Base-by-base conservation (phyloP, 1,140 invertebrate genomes). In the Theocolax elegans region DNA sequence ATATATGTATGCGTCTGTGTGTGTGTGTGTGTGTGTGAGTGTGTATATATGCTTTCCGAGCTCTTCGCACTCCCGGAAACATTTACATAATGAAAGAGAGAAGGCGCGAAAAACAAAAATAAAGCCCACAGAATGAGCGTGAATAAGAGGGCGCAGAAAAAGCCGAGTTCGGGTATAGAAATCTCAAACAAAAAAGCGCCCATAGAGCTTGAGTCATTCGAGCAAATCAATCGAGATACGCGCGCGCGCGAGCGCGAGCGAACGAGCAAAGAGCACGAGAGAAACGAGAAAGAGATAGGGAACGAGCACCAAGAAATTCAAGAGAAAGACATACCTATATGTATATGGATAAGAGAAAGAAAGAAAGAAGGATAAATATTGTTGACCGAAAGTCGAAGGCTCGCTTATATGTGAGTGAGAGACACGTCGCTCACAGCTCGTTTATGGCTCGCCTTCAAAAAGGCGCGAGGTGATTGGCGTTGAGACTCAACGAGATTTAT, bases 401-500 rank as follows among this genome's bases (percentile, higher is more conserved):
- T n/a, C n/a, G n/a, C n/a, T n/a, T n/a, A n/a, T n/a, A n/a, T n/a
- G n/a, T n/a, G n/a, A n/a, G n/a, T n/a, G n/a, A 60, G 17, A 49
- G n/a, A 35, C 68, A 72, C 72, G 76, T 73, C 70, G 72, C 64
- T 72, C 59, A 72, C 56, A 65, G 71, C 72, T 69, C 69, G 72
- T 76, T 77, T 76, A 69, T 62, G 44, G 35, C 3, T 44, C 13
- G 51, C 64, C n/a, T 62, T 7, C 29, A 72, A 71, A 74, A 73
- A 76, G 71, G 67, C 74, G 70, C 75, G 77, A 74, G 69, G 78
- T 81, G 80, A 82, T 81, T 83, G 80, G 79, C 81, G 77, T 78
- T 79, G 79, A 79, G 76, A 74, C 77, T 40, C 72, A 23, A 23
- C 40, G 75, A 80, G 81, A 82, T 83, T 83, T 83, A 83, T 79